Conservation (phyloP, 2,113 vertebrate species). For the Jacana jacana region DNA sequence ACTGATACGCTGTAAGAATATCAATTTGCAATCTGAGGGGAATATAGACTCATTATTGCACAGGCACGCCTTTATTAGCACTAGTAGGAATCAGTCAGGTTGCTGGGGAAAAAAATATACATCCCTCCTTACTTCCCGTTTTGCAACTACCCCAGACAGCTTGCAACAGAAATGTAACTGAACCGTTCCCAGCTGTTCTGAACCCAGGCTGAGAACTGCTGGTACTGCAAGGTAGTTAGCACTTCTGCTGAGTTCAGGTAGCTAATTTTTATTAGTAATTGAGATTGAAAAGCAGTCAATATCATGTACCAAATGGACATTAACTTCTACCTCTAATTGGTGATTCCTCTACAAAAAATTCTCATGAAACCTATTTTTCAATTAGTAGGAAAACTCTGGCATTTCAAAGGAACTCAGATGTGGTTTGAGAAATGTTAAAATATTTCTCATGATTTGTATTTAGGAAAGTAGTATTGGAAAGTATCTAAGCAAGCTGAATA, state of each 20-base stretch:
- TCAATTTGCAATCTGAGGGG: neutral
- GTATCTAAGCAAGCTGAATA: conserved; percentile 54
- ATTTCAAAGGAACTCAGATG: conserved; percentile 21
- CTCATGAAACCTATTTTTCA: neutral
- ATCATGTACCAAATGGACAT: neutral
- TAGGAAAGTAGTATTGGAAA: conserved; percentile 39
- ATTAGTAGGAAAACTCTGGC: neutral
- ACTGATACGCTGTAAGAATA: neutral
- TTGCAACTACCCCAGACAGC: neutral
- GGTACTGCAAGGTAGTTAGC: neutral
- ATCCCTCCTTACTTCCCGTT: neutral
- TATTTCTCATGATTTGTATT: conserved; percentile 14
- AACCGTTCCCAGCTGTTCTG: neutral
- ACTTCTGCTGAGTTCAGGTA: neutral
- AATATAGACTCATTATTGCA: neutral
- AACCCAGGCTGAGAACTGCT: neutral
- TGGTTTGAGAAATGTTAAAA: conserved; percentile 31
- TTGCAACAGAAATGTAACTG: neutral
- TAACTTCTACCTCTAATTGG: neutral
- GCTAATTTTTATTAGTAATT: neutral
- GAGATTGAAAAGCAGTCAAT: neutral
- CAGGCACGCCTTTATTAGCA: neutral
- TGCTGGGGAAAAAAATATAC: neutral
- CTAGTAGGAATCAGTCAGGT: neutral
- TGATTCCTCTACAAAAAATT: neutral